Percentiles rank a stretch among this genome's conserved stretches.
These are phyloP conservation scores for Frankliniella fusca DNA, from an alignment of 2,888 invertebrate genomes.

Conservation along the genomic window DNA sequence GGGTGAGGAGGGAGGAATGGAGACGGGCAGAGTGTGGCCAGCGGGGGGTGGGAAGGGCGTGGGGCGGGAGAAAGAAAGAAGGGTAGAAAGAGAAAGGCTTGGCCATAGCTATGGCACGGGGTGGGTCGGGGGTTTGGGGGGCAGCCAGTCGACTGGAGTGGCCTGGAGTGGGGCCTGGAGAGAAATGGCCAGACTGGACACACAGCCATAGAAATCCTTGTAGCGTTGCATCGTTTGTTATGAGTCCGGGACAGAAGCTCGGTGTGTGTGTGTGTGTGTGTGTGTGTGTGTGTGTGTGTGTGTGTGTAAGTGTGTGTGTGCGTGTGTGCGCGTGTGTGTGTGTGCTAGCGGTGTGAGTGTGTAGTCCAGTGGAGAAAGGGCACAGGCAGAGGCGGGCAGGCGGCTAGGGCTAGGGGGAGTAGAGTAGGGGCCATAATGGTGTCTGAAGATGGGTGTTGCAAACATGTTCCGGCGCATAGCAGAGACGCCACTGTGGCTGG, in stretches of 20 bases:
- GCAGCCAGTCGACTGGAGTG: neutral
- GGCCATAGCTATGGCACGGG: neutral
- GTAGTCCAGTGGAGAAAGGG: neutral
- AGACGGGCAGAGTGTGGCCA: too few species aligned
- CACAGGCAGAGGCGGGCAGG: neutral
- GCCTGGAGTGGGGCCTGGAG: neutral
- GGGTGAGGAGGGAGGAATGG: neutral
- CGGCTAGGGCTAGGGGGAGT: neutral
- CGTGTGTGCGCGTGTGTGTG: neutral
- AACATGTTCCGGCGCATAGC: neutral
- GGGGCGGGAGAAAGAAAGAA: neutral
- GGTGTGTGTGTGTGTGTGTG: neutral
- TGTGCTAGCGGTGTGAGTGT: neutral
- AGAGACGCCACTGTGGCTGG: too few species aligned
- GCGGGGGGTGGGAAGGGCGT: too few species aligned
- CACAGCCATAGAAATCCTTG: conserved; percentile 8
- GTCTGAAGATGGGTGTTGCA: conserved; percentile 10
- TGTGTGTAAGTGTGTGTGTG: neutral
- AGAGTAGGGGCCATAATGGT: neutral
- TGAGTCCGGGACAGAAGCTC: conserved; percentile 1
- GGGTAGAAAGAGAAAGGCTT: neutral
- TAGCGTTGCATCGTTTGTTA: conserved; percentile 10
- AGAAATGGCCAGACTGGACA: conserved; percentile 8
- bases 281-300: neutral
- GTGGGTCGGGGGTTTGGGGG: neutral